phyloP scores from a whole-genome alignment of 2,888 invertebrate species.

The Sisyra nigra region DNA sequence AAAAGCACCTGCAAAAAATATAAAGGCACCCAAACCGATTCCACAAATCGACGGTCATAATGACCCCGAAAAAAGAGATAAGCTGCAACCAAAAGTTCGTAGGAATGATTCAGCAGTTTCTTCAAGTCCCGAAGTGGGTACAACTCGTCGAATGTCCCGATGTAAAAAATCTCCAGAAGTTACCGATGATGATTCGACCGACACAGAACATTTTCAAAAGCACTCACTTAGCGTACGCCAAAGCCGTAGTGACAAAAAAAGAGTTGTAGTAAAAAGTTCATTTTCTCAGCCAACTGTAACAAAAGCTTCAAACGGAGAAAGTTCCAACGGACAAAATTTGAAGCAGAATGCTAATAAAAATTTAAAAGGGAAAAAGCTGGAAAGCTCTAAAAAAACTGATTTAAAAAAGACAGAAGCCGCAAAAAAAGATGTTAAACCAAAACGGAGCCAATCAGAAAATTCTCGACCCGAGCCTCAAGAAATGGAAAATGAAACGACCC shows the following conservation, averaged over 20 bases:
- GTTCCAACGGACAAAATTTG: conserved; percentile 2
- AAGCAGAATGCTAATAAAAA: too few relatives aligned
- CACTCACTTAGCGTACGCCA: neutral
- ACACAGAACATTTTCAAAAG: neutral
- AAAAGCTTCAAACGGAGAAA: too few relatives aligned
- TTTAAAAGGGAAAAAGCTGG: too few relatives aligned
- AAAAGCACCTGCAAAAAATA: conserved; percentile 9
- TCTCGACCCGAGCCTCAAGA: too few relatives aligned
- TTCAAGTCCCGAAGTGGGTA: conserved; percentile 11
- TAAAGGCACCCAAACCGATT: conserved; percentile 19
- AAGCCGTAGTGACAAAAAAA: neutral
- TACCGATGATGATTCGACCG: conserved; percentile 8
- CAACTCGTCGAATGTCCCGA: neutral
- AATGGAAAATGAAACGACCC: too few relatives aligned
- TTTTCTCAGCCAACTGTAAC: too few relatives aligned
- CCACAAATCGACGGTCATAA: conserved; percentile 31
- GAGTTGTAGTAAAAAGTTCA: too few relatives aligned
- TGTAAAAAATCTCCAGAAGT: conserved; percentile 14
- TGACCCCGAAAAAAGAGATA: conserved; percentile 6
- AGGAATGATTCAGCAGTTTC: conserved; percentile 2
- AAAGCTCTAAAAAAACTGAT: too few relatives aligned
- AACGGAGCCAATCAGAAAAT: too few relatives aligned
- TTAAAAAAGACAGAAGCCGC: too few relatives aligned
- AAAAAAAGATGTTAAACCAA: too few relatives aligned
- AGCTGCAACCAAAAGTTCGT: conserved; percentile 3